phyloP scores from a whole-genome alignment of 2,113 vertebrate genomes.

The Ifrita kowaldi region DNA sequence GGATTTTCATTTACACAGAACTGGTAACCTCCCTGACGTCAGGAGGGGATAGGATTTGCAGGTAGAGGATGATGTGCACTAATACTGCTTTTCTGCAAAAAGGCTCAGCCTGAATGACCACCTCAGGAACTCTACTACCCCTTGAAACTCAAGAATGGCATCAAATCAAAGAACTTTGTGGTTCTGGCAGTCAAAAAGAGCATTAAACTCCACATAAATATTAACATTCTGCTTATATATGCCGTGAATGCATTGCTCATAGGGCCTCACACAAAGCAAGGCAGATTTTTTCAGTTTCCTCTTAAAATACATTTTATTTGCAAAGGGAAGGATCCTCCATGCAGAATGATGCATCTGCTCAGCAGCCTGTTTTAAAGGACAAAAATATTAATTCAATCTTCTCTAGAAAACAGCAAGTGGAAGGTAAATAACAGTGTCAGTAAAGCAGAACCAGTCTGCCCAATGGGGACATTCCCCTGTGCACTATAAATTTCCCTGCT shows the following conservation, averaged over 20 bases:
- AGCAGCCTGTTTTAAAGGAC: not conserved
- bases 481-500: not conserved
- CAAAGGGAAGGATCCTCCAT: not conserved
- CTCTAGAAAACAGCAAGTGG: not conserved
- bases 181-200: not conserved
- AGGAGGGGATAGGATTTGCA: not conserved
- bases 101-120: not conserved
- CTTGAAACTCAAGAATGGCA: not conserved
- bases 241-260: not conserved
- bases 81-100: not conserved
- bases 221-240: not conserved
- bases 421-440: not conserved
- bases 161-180: not conserved
- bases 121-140: not conserved
- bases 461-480: not conserved
- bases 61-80: not conserved
- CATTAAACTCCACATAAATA: not conserved
- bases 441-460: not conserved
- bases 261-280: not conserved
- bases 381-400: not conserved
- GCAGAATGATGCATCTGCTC: not conserved
- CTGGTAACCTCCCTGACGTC: not conserved
- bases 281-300: not conserved
- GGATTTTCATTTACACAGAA: conserved; percentile 7
- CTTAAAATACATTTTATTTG: not conserved